phyloP scores from a whole-genome alignment of 2,797 vertebrate species.

The Hydrophis major region DNA sequence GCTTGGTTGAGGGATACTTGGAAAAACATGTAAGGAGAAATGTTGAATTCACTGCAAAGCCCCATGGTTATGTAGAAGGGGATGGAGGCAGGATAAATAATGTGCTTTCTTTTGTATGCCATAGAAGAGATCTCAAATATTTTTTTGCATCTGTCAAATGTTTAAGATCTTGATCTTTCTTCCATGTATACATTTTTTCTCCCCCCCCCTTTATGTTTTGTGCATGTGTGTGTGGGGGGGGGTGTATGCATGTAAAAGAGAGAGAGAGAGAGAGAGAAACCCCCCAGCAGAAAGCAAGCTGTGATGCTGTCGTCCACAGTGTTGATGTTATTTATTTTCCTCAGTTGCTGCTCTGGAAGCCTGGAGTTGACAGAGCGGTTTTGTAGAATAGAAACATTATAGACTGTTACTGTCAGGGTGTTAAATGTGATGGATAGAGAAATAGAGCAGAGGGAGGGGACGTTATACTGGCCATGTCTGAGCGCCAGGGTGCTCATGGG shows the following conservation, averaged over 20 bases:
- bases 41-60: neutral
- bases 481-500: constrained; percentile 91
- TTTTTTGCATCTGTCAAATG: constrained; percentile 16
- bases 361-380: constrained; percentile 97
- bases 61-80: fast-evolving
- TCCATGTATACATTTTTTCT: neutral
- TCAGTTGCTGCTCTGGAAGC: constrained; percentile 93
- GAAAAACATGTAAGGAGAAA: neutral
- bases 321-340: constrained; percentile 95
- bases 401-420: constrained; percentile 99
- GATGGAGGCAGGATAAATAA: fast-evolving
- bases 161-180: constrained; percentile 12
- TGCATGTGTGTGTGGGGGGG: neutral
- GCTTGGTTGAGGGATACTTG: fast-evolving
- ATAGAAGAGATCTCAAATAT: fast-evolving
- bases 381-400: constrained; percentile 99
- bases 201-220: neutral
- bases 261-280: no score
- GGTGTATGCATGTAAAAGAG: no score
- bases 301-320: constrained; percentile 77
- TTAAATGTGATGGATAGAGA: constrained; percentile 99
- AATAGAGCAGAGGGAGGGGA: constrained; percentile 81
- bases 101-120: constrained; percentile 35
- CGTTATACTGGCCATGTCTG: constrained; percentile 85
- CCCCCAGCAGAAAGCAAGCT: constrained; percentile 69